phyloP scores from a whole-genome alignment of 2,113 vertebrate genomes.

The Montifringilla adamsi region DNA sequence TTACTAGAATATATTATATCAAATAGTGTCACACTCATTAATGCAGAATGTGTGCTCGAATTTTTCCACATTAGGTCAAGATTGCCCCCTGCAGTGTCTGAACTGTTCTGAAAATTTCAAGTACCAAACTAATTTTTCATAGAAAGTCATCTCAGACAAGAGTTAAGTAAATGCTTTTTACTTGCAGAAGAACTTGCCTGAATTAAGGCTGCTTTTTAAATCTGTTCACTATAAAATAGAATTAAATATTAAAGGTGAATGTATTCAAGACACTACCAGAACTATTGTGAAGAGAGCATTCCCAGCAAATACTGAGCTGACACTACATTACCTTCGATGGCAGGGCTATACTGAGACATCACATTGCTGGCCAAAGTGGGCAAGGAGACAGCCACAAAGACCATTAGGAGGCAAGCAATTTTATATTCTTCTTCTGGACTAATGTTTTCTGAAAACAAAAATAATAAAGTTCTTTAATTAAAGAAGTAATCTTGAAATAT shows the following conservation, averaged over 20 bases:
- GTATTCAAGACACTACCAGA: not conserved
- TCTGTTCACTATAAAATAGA: not conserved
- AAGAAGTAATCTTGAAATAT: not conserved
- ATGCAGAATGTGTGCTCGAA: not conserved
- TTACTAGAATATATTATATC: not conserved
- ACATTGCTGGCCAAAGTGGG: constrained; percentile 95
- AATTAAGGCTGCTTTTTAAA: not conserved
- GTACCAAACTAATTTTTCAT: not conserved
- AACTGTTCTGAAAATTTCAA: not conserved
- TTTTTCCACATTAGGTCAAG: not conserved
- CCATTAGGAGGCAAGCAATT: constrained; percentile 98
- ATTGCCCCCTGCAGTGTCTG: constrained; percentile 11
- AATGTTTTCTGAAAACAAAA: constrained; percentile 87
- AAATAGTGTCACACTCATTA: not conserved
- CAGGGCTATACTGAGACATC: constrained; percentile 98
- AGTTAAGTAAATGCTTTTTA: not conserved
- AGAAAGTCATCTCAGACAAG: not conserved
- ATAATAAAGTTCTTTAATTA: not conserved
- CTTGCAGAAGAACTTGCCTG: not conserved
- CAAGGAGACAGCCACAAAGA: constrained; percentile 96
- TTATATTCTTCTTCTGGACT: constrained; percentile 99
- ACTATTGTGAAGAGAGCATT: not conserved
- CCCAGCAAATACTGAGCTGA: not conserved
- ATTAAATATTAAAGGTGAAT: not conserved
- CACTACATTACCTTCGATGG: constrained; percentile 88